These are phyloP conservation scores for Penaeus indicus DNA, from an alignment of 1,140 invertebrate species.

Conservation along the genomic window DNA sequence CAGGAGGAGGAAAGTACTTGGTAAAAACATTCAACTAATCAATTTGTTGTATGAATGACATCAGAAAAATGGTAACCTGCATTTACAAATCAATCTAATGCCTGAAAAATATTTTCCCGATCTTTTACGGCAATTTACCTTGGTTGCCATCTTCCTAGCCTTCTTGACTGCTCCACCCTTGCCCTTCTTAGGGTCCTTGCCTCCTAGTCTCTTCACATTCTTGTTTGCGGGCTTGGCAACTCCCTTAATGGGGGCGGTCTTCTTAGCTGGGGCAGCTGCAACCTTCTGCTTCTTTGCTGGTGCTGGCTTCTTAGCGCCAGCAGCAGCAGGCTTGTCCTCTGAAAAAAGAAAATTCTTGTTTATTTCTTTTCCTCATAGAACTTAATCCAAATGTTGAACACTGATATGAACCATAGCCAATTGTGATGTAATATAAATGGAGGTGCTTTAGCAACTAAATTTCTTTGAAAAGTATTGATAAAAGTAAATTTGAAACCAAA, in stretches of 20 bases:
- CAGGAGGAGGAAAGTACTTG: slow-evolving; percentile 63
- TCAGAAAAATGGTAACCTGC: background rate
- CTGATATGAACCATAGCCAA: no score
- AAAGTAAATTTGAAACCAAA: no score
- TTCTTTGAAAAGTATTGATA: no score
- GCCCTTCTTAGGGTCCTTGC: no score
- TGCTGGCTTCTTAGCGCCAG: slow-evolving; percentile 9
- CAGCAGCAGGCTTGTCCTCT: slow-evolving; percentile 20
- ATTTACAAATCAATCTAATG: background rate
- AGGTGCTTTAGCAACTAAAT: no score
- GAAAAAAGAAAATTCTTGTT: no score
- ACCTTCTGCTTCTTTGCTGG: background rate
- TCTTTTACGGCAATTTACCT: slow-evolving; percentile 74
- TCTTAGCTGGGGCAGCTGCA: background rate
- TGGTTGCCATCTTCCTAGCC: slow-evolving; percentile 83
- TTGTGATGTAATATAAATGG: no score
- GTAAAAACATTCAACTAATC: background rate
- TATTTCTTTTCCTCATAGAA: no score
- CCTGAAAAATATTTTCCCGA: background rate
- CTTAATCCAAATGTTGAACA: no score
- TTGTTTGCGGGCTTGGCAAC: slow-evolving; percentile 15
- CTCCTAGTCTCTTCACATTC: slow-evolving; percentile 20
- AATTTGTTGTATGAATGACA: background rate
- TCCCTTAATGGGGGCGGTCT: slow-evolving; percentile 24
- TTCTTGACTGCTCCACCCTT: slow-evolving; percentile 69